These are phyloP conservation scores for Cenopis cana DNA, from an alignment of 2,888 invertebrate genomes.

Conservation along the genomic window DNA sequence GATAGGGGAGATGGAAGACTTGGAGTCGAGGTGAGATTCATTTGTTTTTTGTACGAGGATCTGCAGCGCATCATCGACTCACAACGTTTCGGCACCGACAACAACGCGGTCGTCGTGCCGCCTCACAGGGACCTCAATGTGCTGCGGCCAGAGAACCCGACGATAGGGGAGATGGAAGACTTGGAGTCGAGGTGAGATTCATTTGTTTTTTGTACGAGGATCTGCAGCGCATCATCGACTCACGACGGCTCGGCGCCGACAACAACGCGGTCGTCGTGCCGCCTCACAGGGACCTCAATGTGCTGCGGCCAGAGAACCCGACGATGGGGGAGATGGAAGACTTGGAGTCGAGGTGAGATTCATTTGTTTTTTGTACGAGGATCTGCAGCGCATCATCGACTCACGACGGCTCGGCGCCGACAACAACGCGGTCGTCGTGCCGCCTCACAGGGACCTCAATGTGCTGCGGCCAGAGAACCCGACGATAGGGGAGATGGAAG, in stretches of 20 bases:
- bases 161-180: slow-evolving; percentile 88
- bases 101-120: slow-evolving; percentile 79
- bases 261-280: slow-evolving; percentile 81
- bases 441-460: slow-evolving; percentile 83
- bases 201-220: neutral
- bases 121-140: slow-evolving; percentile 83
- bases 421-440: slow-evolving; percentile 79
- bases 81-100: slow-evolving; percentile 82
- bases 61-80: slow-evolving; percentile 69
- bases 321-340: slow-evolving; percentile 89
- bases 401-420: slow-evolving; percentile 82
- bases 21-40: slow-evolving; percentile 82
- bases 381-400: slow-evolving; percentile 65
- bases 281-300: slow-evolving; percentile 82
- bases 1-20: slow-evolving; percentile 88
- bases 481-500: slow-evolving; percentile 88
- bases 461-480: slow-evolving; percentile 86
- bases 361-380: neutral
- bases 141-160: slow-evolving; percentile 87
- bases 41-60: neutral
- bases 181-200: slow-evolving; percentile 82
- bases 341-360: slow-evolving; percentile 81
- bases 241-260: slow-evolving; percentile 81
- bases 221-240: slow-evolving; percentile 67
- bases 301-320: slow-evolving; percentile 86